A percentile compares a stretch with the other conserved stretches of the same genome.
phyloP scores from a whole-genome alignment of 1,140 invertebrate genomes.

The Drosophila serrata region DNA sequence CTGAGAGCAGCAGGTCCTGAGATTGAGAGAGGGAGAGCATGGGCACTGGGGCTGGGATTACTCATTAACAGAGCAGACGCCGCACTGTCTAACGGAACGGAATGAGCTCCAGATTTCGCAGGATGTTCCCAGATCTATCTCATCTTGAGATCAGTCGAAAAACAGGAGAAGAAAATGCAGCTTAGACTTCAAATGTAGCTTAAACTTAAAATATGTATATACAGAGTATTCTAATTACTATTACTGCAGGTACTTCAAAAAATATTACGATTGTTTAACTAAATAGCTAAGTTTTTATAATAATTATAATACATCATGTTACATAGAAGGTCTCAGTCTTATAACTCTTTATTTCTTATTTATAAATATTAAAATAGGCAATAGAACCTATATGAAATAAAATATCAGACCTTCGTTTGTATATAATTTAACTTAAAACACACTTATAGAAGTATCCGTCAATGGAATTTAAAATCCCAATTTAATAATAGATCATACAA shows the following conservation, averaged over 20 bases:
- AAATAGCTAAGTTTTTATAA: background rate
- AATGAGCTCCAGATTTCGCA: slow-evolving; percentile 5
- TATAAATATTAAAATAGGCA: too few relatives aligned
- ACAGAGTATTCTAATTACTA: too few relatives aligned
- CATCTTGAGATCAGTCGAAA: background rate
- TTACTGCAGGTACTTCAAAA: background rate
- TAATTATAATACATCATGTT: too few relatives aligned
- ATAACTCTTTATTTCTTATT: too few relatives aligned
- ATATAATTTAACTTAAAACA: too few relatives aligned
- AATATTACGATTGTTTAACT: background rate
- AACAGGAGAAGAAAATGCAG: background rate
- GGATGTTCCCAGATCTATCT: slow-evolving; percentile 9
- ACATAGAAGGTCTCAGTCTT: too few relatives aligned
- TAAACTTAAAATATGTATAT: background rate
- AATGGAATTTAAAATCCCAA: too few relatives aligned
- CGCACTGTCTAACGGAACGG: slow-evolving; percentile 61
- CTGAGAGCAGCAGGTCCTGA: background rate
- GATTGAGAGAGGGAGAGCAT: slow-evolving; percentile 15
- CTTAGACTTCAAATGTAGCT: background rate
- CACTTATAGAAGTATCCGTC: too few relatives aligned
- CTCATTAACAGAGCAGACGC: slow-evolving; percentile 47
- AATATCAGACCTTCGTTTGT: too few relatives aligned
- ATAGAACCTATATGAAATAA: too few relatives aligned
- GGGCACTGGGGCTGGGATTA: slow-evolving; percentile 21
- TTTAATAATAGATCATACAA: too few relatives aligned